These are phyloP conservation scores for Drosophila ironensis DNA, from an alignment of 1,140 invertebrate genomes.

Conservation along the genomic window DNA sequence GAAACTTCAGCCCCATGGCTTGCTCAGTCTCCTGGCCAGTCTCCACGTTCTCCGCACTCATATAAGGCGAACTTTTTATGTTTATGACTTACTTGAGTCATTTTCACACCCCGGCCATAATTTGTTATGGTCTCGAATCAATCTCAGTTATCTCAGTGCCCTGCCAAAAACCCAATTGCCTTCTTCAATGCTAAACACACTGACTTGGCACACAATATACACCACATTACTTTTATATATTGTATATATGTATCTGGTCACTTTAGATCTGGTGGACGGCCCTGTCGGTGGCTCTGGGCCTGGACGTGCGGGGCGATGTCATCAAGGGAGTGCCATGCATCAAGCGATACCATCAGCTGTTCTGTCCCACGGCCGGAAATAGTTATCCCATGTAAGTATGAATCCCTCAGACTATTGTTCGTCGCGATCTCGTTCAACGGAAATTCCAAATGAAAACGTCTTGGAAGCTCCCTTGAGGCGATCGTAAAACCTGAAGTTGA, in stretches of 20 bases:
- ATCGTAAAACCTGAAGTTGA: background rate
- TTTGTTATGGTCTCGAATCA: constrained; percentile 52
- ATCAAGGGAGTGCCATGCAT: constrained; percentile 94
- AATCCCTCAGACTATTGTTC: background rate
- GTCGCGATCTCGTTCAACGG: background rate
- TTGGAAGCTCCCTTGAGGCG: constrained; percentile 9
- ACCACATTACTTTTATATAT: background rate
- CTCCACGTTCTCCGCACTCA: background rate
- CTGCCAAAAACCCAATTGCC: constrained; percentile 7
- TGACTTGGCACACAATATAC: background rate
- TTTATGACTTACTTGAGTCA: constrained; percentile 71
- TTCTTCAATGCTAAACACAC: constrained; percentile 23
- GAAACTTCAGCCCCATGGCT: constrained; percentile 1
- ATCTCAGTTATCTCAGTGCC: constrained; percentile 37
- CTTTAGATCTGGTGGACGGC: constrained; percentile 94
- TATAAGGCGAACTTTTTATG: constrained; percentile 48
- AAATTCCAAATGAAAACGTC: constrained; percentile 20
- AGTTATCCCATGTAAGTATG: constrained; percentile 93
- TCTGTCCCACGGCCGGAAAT: constrained; percentile 94
- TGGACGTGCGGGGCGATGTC: constrained; percentile 92
- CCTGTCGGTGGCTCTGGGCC: constrained; percentile 90
- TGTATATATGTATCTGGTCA: constrained; percentile 5
- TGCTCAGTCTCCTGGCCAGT: background rate
- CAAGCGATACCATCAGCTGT: constrained; percentile 93
- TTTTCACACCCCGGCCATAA: constrained; percentile 70